Base-by-base conservation (phyloP, 2,113 vertebrate genomes). In the Geococcyx californianus region DNA sequence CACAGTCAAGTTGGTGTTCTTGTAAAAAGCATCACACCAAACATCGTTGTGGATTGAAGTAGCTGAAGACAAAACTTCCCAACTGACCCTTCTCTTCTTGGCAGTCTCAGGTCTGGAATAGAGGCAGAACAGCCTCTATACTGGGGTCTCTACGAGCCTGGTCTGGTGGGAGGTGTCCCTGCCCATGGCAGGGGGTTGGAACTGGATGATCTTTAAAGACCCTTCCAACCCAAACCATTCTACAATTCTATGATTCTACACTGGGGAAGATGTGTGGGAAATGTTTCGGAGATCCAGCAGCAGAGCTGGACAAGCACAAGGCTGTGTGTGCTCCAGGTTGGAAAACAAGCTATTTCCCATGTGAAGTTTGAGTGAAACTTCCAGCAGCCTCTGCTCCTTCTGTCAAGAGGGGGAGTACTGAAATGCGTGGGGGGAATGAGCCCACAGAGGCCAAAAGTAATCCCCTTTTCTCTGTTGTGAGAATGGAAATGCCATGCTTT, bases 401-500 rank as follows among this genome's bases (percentile, higher is more conserved):
- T 47, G 70, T 7, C 12, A 7, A 16, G 68, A 60, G 20, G 21
- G 49, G 64, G 67, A 55, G 68, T 54, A 75, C 89, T 16, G 3
- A 66, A 66, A 5, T 51, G 76, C 8, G 49, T 28, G 28, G 31
- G 38, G 70, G 29, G 26, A 44, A 36, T 1, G 17, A 81, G 45
- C 20, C 76, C 6, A 0, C 38, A 18, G 44, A 52, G 72, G 38
- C 81, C 67, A 34, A 11, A 11, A 0, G 6, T 83, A 72, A 84
- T 75, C 76, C 72, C 54, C 42, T 51, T 33, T 21, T 23, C 88
- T 64, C 44, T 93, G 79, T 34, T 67, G 52, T 26, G 79, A 81
- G 83, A 80, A 86, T 59, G 87, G 74, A 81, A 87, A 86, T 21
- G 62, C 92, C 38, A 51, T 40, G 75, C 70, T 67, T 44, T 59